phyloP scores from a whole-genome alignment of 2,888 invertebrate genomes.

The Sepioteuthis lessoniana region DNA sequence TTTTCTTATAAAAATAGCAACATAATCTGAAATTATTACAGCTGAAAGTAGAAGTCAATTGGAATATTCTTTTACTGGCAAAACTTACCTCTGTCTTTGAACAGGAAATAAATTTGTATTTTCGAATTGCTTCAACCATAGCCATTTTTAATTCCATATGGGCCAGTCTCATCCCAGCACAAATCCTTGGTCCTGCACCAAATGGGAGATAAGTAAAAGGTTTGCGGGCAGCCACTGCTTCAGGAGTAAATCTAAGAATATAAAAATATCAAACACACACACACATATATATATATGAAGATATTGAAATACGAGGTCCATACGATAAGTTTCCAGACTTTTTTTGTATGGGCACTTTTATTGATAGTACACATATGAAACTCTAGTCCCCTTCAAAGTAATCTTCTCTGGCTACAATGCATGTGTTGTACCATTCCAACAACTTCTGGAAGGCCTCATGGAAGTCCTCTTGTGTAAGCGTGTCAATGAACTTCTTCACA shows the following conservation, averaged over 20 bases:
- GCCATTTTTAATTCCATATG: slow-evolving; percentile 44
- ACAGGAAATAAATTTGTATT: slow-evolving; percentile 37
- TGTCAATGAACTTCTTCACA: too few relatives aligned
- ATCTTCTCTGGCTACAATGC: too few relatives aligned
- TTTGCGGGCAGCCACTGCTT: background rate
- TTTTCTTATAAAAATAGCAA: background rate
- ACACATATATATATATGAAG: background rate
- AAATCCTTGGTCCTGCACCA: slow-evolving; percentile 46
- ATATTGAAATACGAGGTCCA: too few relatives aligned
- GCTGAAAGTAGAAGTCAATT: background rate
- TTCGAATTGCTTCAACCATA: background rate
- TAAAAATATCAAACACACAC: background rate
- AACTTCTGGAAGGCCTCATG: too few relatives aligned
- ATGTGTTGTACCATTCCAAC: too few relatives aligned
- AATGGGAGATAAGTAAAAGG: slow-evolving; percentile 34
- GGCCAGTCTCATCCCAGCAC: slow-evolving; percentile 38
- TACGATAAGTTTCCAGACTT: too few relatives aligned
- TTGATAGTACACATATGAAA: too few relatives aligned
- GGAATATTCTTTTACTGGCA: background rate
- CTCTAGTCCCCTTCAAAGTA: too few relatives aligned
- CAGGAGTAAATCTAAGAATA: slow-evolving; percentile 24
- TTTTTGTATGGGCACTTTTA: too few relatives aligned
- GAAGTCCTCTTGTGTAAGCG: too few relatives aligned
- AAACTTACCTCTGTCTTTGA: slow-evolving; percentile 34
- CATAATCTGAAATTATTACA: background rate